Base-by-base conservation (phyloP, 2,797 vertebrate genomes). In the Rhinogobio ventralis region DNA sequence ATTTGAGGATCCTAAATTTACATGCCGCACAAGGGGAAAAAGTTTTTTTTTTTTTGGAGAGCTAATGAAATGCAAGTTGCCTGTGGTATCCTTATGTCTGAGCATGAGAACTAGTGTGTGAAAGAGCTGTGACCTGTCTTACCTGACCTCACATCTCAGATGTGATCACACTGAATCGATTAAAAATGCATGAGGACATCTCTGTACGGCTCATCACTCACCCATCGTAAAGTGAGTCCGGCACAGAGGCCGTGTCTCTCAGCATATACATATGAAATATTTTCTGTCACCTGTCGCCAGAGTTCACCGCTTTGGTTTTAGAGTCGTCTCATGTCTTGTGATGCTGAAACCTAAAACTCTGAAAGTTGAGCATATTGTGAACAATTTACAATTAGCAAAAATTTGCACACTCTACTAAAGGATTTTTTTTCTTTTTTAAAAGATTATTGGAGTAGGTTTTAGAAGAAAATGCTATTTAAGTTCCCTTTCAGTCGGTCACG, bases 171-270 rank as follows among this genome's bases (percentile, higher is more conserved):
- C 88, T 90, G 87, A 86, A 89, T 79, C 73, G 85, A 94, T 95
- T 89, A 93, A 94, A 94, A 87, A 94, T 93, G 89, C 90, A 94
- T 93, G 91, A 94, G 92, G 90, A 80, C 66, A 84, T 88, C 90
- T 93, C 90, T 90, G 90, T 93, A 94, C 91, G 91, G 74, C 76
- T 80, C 74, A 86, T 45, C 81, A 79, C 78, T 79, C 25, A 71
- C 45, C 83, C 49, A 60, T 84, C 11, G 86, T 81, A 85, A 71
- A 46, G 80, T 67, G 76, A 72, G 66, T 72, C 73, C 1, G 14
- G 76, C 39, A n/a, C 80, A 82, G 68, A 73, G 82, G 46, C 30
- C n/a, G 10, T 23, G 67, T 83, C 75, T 55, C 14, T 36, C 14
- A 8, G 25, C 36, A 66, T 78, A 53, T 23, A 76, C 68, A 86